Conservation (phyloP, 2,113 vertebrate species). For the Emydura subglobosa region DNA sequence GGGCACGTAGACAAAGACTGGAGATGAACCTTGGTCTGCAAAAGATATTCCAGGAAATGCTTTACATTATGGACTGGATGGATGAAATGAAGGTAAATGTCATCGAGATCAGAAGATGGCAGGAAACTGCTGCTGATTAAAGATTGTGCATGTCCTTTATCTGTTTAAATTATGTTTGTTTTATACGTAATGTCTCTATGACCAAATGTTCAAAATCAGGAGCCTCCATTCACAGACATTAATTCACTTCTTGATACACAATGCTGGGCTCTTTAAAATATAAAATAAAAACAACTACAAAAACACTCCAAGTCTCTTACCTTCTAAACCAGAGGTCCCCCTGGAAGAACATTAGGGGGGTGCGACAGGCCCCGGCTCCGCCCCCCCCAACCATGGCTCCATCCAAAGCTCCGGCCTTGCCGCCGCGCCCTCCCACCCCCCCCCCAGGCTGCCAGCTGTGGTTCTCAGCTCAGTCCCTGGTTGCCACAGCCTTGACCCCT, state of each 20-base stretch:
- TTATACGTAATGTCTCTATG: neutral
- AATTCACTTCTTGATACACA: neutral
- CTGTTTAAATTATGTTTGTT: neutral
- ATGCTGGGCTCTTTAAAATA: neutral
- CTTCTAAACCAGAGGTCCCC: neutral
- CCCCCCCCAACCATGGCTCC: no score
- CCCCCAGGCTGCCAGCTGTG: no score
- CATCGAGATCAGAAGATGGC: accelerated
- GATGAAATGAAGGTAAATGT: conserved; percentile 95
- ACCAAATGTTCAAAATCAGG: neutral
- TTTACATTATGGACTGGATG: conserved; percentile 99
- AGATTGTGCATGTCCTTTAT: neutral
- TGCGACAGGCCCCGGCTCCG: no score
- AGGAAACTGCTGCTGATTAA: neutral
- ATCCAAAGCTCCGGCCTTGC: no score
- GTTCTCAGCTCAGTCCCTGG: no score
- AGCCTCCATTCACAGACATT: neutral
- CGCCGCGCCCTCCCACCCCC: no score
- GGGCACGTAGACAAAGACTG: conserved; percentile 89
- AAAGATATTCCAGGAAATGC: conserved; percentile 98
- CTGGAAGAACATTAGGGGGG: no score
- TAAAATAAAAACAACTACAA: neutral
- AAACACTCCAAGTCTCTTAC: neutral
- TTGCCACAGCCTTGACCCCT: neutral
- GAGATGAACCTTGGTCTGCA: conserved; percentile 96